Conservation (phyloP, 2,797 vertebrate genomes). For the Pelochelys cantorii region DNA sequence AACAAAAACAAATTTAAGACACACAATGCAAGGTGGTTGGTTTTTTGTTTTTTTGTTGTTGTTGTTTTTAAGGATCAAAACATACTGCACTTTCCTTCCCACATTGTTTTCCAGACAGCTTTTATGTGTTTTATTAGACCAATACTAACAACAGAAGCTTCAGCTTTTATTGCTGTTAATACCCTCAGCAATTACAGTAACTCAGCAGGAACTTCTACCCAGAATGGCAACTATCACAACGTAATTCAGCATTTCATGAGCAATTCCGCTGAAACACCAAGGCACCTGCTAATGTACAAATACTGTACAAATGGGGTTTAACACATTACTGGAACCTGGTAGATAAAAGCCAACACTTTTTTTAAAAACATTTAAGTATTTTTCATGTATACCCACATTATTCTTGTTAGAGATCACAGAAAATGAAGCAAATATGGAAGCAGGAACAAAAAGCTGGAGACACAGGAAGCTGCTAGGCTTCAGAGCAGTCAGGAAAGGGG, state of each 20-base stretch:
- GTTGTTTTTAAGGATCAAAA: background rate
- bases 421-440: background rate
- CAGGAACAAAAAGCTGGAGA: constrained; percentile 26
- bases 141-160: constrained; percentile 62
- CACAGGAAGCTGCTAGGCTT: background rate
- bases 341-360: background rate
- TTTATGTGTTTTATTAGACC: constrained; percentile 38
- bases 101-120: constrained; percentile 50
- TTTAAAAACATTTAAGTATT: background rate
- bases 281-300: constrained; percentile 39
- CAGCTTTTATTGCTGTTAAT: constrained; percentile 67
- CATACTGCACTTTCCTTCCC: background rate
- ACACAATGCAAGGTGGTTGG: background rate
- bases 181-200: constrained; percentile 67
- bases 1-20: background rate
- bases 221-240: constrained; percentile 45
- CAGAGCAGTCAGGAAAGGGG: constrained; percentile 9
- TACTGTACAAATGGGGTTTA: constrained; percentile 21
- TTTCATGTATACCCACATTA: background rate
- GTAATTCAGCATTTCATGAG: constrained; percentile 53
- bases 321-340: background rate
- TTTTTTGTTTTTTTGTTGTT: too few relatives aligned
- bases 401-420: constrained; percentile 2
- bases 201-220: constrained; percentile 70
- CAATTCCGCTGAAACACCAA: constrained; percentile 32